phyloP scores from a whole-genome alignment of 2,888 invertebrate genomes.

The Amphimallon solstitiale region DNA sequence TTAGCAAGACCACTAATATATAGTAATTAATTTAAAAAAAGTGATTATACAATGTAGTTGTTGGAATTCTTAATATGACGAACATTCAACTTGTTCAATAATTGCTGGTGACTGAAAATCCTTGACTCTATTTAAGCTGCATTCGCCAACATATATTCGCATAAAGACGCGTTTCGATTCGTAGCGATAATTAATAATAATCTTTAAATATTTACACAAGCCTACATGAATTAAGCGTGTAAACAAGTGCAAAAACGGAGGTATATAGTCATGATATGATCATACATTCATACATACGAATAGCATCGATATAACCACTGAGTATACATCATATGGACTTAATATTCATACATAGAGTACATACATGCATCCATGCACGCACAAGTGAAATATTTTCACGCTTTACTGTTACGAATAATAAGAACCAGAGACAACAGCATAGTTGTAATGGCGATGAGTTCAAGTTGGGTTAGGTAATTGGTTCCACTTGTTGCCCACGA shows the following conservation, averaged over 20 bases:
- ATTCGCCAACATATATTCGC: background rate
- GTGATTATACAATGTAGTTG: too few relatives aligned
- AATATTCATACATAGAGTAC: background rate
- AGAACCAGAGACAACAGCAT: constrained; percentile 21
- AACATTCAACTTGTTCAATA: background rate
- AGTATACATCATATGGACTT: too few relatives aligned
- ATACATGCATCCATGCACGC: background rate
- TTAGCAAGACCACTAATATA: background rate
- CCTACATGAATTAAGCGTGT: constrained; percentile 1
- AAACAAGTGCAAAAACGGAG: constrained; percentile 8
- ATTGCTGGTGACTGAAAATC: background rate
- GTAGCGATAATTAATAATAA: background rate
- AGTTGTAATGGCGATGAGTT: constrained; percentile 25
- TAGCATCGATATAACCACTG: too few relatives aligned
- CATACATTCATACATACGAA: background rate
- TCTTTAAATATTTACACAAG: constrained; percentile 16
- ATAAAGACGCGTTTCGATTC: background rate
- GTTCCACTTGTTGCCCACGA: constrained; percentile 56
- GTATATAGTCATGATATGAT: too few relatives aligned
- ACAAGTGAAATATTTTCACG: constrained; percentile 34
- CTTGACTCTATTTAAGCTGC: constrained; percentile 4
- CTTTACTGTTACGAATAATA: constrained; percentile 32
- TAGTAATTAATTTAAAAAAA: constrained; percentile 6
- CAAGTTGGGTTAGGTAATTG: constrained; percentile 49
- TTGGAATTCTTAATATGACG: background rate